Base-by-base conservation (phyloP, 1,140 invertebrate species). In the Hirudo medicinalis region DNA sequence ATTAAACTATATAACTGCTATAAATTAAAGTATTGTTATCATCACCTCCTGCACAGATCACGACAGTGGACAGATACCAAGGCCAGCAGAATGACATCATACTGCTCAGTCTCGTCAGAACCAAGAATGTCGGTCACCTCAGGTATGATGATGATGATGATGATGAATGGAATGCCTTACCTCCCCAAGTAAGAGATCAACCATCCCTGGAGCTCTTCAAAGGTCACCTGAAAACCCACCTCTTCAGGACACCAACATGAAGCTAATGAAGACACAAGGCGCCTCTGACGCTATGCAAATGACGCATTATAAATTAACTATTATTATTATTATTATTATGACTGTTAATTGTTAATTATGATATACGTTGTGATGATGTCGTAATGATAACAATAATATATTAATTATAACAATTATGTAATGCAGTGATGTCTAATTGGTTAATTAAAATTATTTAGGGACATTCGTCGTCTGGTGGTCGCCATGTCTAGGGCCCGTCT, bases 71-170 rank as follows among this genome's bases (percentile, higher is more conserved):
- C 81, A 97, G 98, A 78, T 99, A 96, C 80, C 97, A 99, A 80
- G 97, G 97, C 73, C 96, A 99, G 79, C 97, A 99, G 81, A 99
- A 99, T 82, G 96, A 99, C 82, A 97, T 94, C 78, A 95, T 99
- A 70, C 84, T 99, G 6, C 83, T 99, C 1, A 99, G 95, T 0
- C 82, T 99, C 20, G 97, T 99, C 22, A 86, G 94, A 73, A 99
- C 97, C 0, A 89, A 90, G 79, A 90, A 92, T 20, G 94, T 99
- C 49, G 97, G 97, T 71, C 96, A 99, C 84, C 84, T 99, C 71
- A 77, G 83, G 81, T 82, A 32, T 25, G 22, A 32, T 54, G 11
- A 63, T 22, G 8, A 11, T 63, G 22, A 25, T 8, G 57, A 6
- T 22, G 6, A 25, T 63, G 6, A 22, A n/a, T n/a, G n/a, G n/a